Base-by-base conservation (phyloP, 2,113 vertebrate genomes). In the Murina feae region DNA sequence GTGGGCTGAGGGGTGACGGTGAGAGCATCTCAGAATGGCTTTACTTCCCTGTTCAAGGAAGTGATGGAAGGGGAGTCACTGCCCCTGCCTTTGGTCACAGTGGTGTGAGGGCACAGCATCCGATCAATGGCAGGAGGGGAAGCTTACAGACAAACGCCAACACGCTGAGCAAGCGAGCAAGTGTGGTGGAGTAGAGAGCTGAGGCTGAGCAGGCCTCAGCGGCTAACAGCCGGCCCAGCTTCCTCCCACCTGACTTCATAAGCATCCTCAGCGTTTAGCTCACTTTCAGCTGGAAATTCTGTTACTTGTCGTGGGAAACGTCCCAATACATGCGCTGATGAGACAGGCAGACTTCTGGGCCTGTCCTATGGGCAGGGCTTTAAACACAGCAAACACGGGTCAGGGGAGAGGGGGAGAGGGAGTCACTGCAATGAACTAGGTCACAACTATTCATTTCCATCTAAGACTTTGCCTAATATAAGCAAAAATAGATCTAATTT, bases 401-500 rank as follows among this genome's bases (percentile, higher is more conserved):
- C 63, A 44, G n/a, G 63, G 51, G 32, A 53, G 37, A 17, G 49
- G 14, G 25, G 21, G 8, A 12, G 2, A 17, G 20, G 13, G 23
- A 66, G 37, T 44, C 83, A 69, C 37, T 53, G 8, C 80, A 86
- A 81, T 83, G 16, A 66, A 51, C 49, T 65, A 68, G 91, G 74
- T 65, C 32, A 76, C 76, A 42, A 58, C 32, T 65, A 58, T 86
- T 80, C 35, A 83, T 92, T 75, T 82, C 53, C 32, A 86, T n/a
- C 28, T 82, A 82, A 84, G 51, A 78, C 30, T 69, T 90, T 84
- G 51, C 80, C 83, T 89, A 81, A 39, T 72, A 16, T 2, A 79
- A 49, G 60, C 32, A 82, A 95, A 86, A 96, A 47, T 68, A 12
- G 16, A 42, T 82, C 9, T 78, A 55, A 92, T 94, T 91, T 95